Evolutionary conservation across 1,140 invertebrate genomes (phyloP), one percentile per base, ranked within the genome.

Genomic region (Antheraea pernyi): DNA sequence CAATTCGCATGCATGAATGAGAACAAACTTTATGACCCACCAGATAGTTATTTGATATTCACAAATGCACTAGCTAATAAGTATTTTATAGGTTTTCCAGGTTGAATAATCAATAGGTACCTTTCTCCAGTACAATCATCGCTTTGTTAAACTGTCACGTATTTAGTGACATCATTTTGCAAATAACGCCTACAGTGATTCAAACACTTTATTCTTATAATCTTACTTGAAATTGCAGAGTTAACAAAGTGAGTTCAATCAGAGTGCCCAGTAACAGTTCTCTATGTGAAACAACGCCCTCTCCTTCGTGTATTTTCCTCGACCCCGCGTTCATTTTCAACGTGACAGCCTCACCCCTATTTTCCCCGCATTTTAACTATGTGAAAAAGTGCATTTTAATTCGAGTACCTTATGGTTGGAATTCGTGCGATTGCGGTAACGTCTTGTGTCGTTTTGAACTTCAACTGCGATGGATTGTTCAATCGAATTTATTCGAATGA

Each of bases 321-420:
- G 72, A 78, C 82, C 75, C 78, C 77, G 75, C 78, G 80, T 82
- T 81, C 78, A 78, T 71, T 67, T 75, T 77, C 76, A 79, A 75
- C 67, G 73, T 75, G 82, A 81, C 80, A 82, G 80, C 87, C 86
- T 84, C 85, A 82, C 84, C 83, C 86, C 84, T 86, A 76, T 74
- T 66, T 74, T 84, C 78, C 68, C 72, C 72, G 65, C 30, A 30
- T 30, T 37, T 42, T 8, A 16, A 48, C 72, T 74, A 65, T 58
- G 16, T 53, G 39, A 53, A 53, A 53, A 53, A 76, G 73, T 69
- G 48, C 1, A 74, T 75, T 67, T 71, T 79, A 77, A 65, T 58
- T 11, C 30, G 2, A 18, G 37, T 22, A 22, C 0, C 6, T 70
- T 74, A 87, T 70, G 71, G 73, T 46, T 66, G n/a, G 72, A 78